Base-by-base conservation (phyloP, 2,888 invertebrate species). In the Cephus pulcher region DNA sequence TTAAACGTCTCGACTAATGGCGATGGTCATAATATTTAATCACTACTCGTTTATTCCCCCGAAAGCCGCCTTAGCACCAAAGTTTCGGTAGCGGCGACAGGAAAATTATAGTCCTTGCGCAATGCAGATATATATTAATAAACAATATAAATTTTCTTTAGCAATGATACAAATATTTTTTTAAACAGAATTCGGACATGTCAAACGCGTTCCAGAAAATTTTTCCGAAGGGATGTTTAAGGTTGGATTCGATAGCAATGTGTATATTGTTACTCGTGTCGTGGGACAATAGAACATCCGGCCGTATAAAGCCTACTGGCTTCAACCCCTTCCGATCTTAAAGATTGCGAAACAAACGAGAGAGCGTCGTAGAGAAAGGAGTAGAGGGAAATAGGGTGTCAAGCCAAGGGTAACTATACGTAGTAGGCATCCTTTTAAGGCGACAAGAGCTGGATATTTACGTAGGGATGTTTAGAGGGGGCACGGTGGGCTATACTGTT, bases 11-110 rank as follows among this genome's bases (percentile, higher is more conserved):
- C 83, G 84, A 86, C 88, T 87, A 85, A 78, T 75, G 75, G 68
- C 88, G 88, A 88, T 87, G 90, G 90, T 91, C 91, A 91, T 91
- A 91, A 91, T 91, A 91, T 91, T 91, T 91, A 90, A 91, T 91
- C 90, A 89, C 90, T 86, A 88, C 87, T 88, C 90, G 88, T 90
- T 90, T 86, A 88, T 88, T 88, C 84, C 84, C 86, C 79, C 78
- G 80, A 86, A 86, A 80, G 84, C 82, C 82, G 81, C 79, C 79
- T 76, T 81, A 79, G 74, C 76, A 9, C 56, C 56, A 2, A 56
- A 56, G 23, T 56, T 56, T 56, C 56, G 56, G 56, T 56, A 56
- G 2, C 23, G 23, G 15, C 75, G 79, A 56, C 82, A 74, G 88
- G 34, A 84, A 88, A 90, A 88, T 79, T 88, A 89, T 91, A 80